These are phyloP conservation scores for Nemurella pictetii DNA, from an alignment of 2,888 invertebrate species.

Conservation along the genomic window DNA sequence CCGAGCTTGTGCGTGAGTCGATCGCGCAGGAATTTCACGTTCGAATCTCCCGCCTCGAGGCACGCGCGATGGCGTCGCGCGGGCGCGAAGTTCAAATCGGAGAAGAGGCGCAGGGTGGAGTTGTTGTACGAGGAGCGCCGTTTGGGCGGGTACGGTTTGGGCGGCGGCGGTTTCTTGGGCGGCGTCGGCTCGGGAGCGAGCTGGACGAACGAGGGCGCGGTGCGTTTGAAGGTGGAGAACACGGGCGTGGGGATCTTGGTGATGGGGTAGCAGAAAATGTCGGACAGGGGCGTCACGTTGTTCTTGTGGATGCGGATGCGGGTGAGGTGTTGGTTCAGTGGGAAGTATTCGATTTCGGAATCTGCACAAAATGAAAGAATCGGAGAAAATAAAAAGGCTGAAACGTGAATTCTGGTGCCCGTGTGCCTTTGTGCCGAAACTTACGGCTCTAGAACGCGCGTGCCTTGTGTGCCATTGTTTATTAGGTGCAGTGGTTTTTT, in stretches of 20 bases:
- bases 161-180: slow-evolving; percentile 46
- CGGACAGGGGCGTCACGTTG: slow-evolving; percentile 55
- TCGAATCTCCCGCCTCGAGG: slow-evolving; percentile 53
- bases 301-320: slow-evolving; percentile 77
- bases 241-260: slow-evolving; percentile 55
- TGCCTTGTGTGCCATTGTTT: neutral
- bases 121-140: slow-evolving; percentile 76
- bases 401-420: neutral
- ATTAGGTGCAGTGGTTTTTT: neutral
- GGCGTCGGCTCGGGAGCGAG: slow-evolving; percentile 51
- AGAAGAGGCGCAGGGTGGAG: slow-evolving; percentile 67
- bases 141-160: slow-evolving; percentile 73
- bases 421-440: neutral
- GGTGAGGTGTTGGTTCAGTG: slow-evolving; percentile 77
- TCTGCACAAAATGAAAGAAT: slow-evolving; percentile 52
- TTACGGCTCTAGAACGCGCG: neutral
- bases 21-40: slow-evolving; percentile 64
- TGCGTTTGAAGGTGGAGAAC: slow-evolving; percentile 63
- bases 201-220: slow-evolving; percentile 55
- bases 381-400: neutral
- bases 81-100: slow-evolving; percentile 52
- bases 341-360: slow-evolving; percentile 78
- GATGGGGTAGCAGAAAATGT: slow-evolving; percentile 66
- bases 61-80: slow-evolving; percentile 57
- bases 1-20: slow-evolving; percentile 62